Evolutionary conservation across 2,888 invertebrate genomes (phyloP), one percentile per base, ranked within the genome.

Genomic region (Abscondita cerata): DNA sequence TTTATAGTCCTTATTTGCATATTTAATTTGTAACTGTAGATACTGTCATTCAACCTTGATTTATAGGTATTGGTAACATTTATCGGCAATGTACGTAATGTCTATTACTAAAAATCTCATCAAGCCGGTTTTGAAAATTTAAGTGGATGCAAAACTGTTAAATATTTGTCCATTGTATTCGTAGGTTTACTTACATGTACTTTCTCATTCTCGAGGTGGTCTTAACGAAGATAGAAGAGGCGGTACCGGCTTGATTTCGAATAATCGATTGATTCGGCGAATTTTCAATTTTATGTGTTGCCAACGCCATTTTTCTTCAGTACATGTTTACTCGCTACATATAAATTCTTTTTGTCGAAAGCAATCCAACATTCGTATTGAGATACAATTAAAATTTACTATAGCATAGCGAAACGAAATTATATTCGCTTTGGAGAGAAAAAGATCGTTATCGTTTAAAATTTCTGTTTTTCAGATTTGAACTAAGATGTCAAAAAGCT

Each of bases 221-320:
- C 73, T 69, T 62, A 62, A 62, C 58, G 50, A 48, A 66, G 67
- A 67, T 67, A 62, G 69, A 68, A 73, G 71, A 73, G 71, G 72
- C 69, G 72, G 70, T 71, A 68, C 71, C 69, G 67, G 59, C 62
- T 64, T 62, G 64, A 67, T 64, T 44, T 63, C 51, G 66, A 64
- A 66, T 71, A 71, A 73, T 73, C 73, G 72, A 73, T 73, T 73
- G 71, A 70, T 74, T 74, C 73, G 69, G 67, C 70, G 74, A 72
- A 73, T 72, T 71, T 74, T 72, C 72, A 70, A 73, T 73, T 72
- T 73, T 72, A 70, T 69, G 68, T 70, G 67, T 73, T 69, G 64
- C 64, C 65, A 67, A 66, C 66, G 70, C 67, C 63, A 72, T 73
- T 72, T 72, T 72, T 72, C 69, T 70, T 65, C 59, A 64, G 65